Conservation (phyloP, 2,113 vertebrate species). For the Melierax canorus region DNA sequence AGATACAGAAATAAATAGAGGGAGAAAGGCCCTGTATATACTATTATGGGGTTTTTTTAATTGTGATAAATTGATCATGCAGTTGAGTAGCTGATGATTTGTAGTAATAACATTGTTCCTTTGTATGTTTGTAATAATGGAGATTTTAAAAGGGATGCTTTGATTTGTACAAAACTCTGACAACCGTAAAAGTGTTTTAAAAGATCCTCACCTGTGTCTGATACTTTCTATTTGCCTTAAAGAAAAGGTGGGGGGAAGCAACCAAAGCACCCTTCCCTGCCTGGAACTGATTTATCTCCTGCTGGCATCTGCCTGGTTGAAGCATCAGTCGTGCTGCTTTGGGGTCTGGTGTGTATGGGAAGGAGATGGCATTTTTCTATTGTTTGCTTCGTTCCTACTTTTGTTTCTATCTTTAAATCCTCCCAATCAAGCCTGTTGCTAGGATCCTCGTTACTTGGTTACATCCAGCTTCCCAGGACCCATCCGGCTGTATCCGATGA, state of each 20-base stretch:
- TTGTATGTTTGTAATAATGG: constrained; percentile 79
- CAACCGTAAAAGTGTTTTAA: constrained; percentile 72
- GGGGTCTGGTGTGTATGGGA: background rate
- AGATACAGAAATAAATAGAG: constrained; percentile 7
- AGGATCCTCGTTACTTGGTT: constrained; percentile 26
- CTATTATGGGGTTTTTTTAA: constrained; percentile 46
- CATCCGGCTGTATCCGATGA: background rate
- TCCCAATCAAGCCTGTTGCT: constrained; percentile 23
- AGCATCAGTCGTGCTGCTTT: background rate
- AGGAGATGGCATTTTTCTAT: background rate
- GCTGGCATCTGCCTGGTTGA: background rate
- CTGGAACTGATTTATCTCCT: background rate
- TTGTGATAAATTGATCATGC: constrained; percentile 64
- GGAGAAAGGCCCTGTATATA: constrained; percentile 52
- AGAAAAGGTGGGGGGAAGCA: background rate
- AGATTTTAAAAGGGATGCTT: constrained; percentile 72
- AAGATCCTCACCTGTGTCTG: constrained; percentile 10
- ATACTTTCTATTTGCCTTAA: background rate
- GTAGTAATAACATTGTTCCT: constrained; percentile 71
- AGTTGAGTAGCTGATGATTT: constrained; percentile 66
- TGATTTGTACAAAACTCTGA: constrained; percentile 77
- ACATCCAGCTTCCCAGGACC: constrained; percentile 4
- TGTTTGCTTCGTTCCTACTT: background rate
- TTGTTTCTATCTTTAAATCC: constrained; percentile 22
- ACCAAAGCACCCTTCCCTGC: background rate